Conservation (phyloP, 2,797 vertebrate species). For the Syngnathus rostellatus region DNA sequence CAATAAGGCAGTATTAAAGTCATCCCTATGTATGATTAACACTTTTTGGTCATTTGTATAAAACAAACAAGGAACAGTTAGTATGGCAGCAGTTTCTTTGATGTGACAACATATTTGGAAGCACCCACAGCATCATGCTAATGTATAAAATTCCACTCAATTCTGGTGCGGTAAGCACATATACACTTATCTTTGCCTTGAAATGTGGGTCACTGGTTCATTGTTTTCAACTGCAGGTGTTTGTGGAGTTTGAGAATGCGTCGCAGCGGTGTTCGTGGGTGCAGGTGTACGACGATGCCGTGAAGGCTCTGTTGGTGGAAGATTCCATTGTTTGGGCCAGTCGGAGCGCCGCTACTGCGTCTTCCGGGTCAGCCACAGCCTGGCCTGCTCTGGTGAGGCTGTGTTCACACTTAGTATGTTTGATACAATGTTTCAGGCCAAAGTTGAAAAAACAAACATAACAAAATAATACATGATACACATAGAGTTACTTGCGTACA, state of each 20-base stretch:
- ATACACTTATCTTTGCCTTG: not conserved
- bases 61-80: too few species aligned
- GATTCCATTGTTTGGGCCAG: slow-evolving; percentile 88
- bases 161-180: not conserved
- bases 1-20: too few species aligned
- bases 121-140: not conserved
- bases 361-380: slow-evolving; percentile 56
- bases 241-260: slow-evolving; percentile 91
- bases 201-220: not conserved
- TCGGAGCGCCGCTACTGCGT: slow-evolving; percentile 69
- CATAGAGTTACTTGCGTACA: not conserved
- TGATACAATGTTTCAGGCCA: not conserved
- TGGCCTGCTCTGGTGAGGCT: slow-evolving; percentile 90
- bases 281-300: slow-evolving; percentile 87
- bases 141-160: not conserved
- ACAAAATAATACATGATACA: not conserved
- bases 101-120: too few species aligned
- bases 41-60: too few species aligned
- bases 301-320: slow-evolving; percentile 88
- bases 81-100: too few species aligned
- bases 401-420: not conserved
- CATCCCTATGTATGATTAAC: too few species aligned
- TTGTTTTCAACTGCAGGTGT: slow-evolving; percentile 73
- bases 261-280: slow-evolving; percentile 90
- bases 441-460: not conserved